A percentile compares a stretch with the other conserved stretches of the same genome.
These are phyloP conservation scores for Enhydra lutris DNA, from an alignment of 2,113 vertebrate species.

Conservation along the genomic window DNA sequence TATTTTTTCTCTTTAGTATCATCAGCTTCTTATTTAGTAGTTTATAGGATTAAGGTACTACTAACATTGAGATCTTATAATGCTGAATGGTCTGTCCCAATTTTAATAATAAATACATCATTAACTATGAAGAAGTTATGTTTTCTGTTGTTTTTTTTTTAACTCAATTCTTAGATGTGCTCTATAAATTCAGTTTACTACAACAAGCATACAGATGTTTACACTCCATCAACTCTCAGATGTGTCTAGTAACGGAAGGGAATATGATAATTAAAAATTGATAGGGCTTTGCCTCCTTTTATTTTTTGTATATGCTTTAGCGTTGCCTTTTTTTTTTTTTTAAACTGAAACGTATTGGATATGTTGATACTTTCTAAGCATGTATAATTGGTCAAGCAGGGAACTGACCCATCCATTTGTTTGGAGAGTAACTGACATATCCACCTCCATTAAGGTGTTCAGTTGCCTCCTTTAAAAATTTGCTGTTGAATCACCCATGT, in stretches of 20 bases:
- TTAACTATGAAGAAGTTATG: not conserved
- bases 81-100: not conserved
- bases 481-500: not conserved
- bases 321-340: not conserved
- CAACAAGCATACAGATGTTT: not conserved
- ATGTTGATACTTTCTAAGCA: not conserved
- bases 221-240: not conserved
- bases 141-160: slow-evolving; percentile 27
- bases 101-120: not conserved
- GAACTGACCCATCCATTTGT: not conserved
- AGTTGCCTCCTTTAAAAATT: not conserved
- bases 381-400: not conserved
- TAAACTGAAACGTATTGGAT: not conserved
- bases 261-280: not conserved
- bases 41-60: not conserved
- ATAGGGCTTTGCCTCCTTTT: not conserved
- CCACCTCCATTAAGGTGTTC: not conserved
- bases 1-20: not conserved
- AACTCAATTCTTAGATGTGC: not conserved
- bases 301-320: not conserved
- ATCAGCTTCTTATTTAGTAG: not conserved
- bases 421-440: not conserved
- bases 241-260: not conserved
- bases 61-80: not conserved
- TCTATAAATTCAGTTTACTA: not conserved